Base-by-base conservation (phyloP, 1,140 invertebrate species). In the Eurytemora carolleeae region DNA sequence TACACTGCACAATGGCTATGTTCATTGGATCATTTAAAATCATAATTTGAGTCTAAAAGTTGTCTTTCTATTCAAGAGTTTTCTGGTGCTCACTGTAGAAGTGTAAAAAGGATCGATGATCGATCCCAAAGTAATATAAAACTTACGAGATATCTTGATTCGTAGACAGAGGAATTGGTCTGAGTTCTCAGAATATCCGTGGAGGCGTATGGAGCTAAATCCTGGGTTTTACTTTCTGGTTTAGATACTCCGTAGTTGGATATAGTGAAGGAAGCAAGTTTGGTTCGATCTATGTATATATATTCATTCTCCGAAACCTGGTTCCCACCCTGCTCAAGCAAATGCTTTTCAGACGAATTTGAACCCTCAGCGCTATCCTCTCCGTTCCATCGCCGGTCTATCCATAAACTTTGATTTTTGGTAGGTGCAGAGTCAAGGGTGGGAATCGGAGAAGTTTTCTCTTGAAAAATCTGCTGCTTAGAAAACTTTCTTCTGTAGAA, bases 221-320 rank as follows among this genome's bases (percentile, higher is more conserved):
- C 58, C 1, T 20, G n/a, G 20, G 24, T 57, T n/a, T n/a, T n/a
- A n/a, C n/a, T n/a, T n/a, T n/a, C n/a, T n/a, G n/a, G n/a, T n/a
- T n/a, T n/a, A n/a, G n/a, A n/a, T n/a, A n/a, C n/a, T n/a, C n/a
- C n/a, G n/a, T n/a, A n/a, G n/a, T n/a, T n/a, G n/a, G n/a, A n/a
- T n/a, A n/a, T n/a, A n/a, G 54, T 24, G 2, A 53, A 58, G 3
- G 53, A 55, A 57, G 23, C 18, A 7, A 62, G 24, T 20, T 56
- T 62, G 26, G 57, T 20, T 2, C 60, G 53, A 26, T 62, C 60
- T n/a, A 62, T 62, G 54, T 62, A 62, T 20, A 54, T 54, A 25
- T 62, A 62, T 25, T 62, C 60, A 57, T 62, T 62, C 20, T 56
- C 22, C n/a, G 21, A 53, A 25, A 58, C 17, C n/a, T 26, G 20